phyloP scores from a whole-genome alignment of 1,140 invertebrate genomes.

The Anoplophora glabripennis region DNA sequence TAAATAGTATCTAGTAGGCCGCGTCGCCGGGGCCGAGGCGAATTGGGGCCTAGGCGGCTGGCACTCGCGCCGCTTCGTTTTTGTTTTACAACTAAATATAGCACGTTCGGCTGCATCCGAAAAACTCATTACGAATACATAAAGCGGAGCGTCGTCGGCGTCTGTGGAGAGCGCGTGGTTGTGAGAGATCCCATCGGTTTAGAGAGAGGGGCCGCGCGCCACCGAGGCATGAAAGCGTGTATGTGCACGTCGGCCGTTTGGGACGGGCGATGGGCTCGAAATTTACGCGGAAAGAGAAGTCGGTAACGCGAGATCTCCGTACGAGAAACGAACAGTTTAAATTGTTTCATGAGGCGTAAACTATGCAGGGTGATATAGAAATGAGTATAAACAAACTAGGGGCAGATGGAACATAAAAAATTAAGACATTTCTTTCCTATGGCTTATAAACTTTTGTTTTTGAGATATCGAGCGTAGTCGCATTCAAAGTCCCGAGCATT shows the following conservation, averaged over 20 bases:
- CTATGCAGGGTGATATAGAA: too few species aligned
- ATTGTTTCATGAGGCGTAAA: too few species aligned
- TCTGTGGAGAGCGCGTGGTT: neutral
- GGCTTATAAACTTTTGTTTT: too few species aligned
- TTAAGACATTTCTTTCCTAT: too few species aligned
- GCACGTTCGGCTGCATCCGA: constrained; percentile 8
- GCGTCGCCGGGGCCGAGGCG: neutral
- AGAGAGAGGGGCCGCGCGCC: neutral
- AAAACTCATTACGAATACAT: constrained; percentile 14
- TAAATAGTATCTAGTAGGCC: neutral
- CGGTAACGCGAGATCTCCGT: neutral
- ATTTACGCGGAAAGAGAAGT: too few species aligned
- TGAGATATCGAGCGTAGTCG: too few species aligned
- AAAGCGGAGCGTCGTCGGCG: constrained; percentile 2
- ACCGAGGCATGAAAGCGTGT: constrained; percentile 11
- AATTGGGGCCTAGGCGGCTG: neutral
- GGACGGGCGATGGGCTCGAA: too few species aligned
- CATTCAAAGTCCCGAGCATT: too few species aligned
- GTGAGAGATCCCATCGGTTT: neutral
- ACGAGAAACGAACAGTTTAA: neutral
- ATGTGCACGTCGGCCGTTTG: neutral
- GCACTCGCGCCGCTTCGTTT: neutral
- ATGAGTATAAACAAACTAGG: too few species aligned
- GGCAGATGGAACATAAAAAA: too few species aligned
- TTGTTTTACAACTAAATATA: constrained; percentile 2